Evolutionary conservation across 1,140 invertebrate genomes (phyloP), one percentile per base, ranked within the genome.

Genomic region (Diorhabda carinulata): DNA sequence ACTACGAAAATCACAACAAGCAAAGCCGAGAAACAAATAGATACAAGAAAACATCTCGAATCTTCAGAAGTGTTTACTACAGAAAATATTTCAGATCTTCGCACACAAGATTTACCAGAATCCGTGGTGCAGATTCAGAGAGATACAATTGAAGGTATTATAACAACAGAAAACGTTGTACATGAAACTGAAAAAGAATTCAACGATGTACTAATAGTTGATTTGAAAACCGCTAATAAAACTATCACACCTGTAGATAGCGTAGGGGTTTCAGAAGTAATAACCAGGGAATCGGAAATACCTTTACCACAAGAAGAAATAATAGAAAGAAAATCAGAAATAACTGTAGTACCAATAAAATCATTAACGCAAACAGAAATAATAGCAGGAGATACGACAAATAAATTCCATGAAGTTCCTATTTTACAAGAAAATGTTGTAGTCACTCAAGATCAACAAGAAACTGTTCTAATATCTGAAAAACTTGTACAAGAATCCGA

Each of bases 171-270:
- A 78, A 78, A 81, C 42, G 69, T 84, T 44, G 71, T 82, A 52
- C 81, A 83, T 2, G 86, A 87, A 75, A 82, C 82, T 64, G 86
- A 87, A 79, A 78, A 77, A 57, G 71, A 78, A 59, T 83, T 87
- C 60, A 72, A 74, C 52, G 75, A 81, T 6, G 79, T 79, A 69
- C 69, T 75, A 4, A 57, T 80, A 43, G 68, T 61, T 5, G 76
- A 77, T 72, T 70, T 45, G 3, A 82, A 82, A 64, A 81, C 58
- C 57, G 86, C 85, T 8, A 78, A 78, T 43, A 61, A 84, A 41
- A 71, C 69, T 7, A 75, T 87, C 58, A 78, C 78, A 57, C 82
- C 85, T 74, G 77, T 79, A 45, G 75, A 81, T 45, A 81, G 82
- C 43, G 74, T 86, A 4, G 81, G 76, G 40, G 75, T 84, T 47